phyloP scores from a whole-genome alignment of 2,113 vertebrate genomes.

The Turnix velox region DNA sequence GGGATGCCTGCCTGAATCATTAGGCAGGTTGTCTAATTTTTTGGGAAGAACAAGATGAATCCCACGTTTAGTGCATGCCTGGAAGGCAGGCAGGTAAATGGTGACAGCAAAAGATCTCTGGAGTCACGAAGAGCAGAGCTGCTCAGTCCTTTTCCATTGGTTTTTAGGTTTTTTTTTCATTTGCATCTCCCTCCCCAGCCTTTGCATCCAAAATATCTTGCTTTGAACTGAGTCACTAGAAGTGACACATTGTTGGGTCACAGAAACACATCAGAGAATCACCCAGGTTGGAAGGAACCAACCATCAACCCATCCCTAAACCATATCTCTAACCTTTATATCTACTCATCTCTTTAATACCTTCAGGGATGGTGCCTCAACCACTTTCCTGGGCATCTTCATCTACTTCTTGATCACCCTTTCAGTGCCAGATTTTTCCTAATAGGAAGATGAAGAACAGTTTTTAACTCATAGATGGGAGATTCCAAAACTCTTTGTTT shows the following conservation, averaged over 20 bases:
- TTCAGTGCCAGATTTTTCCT: no score
- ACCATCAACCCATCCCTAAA: no score
- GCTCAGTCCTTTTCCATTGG: background rate
- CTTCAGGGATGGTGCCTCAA: no score
- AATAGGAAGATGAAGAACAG: background rate
- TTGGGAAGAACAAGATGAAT: constrained; percentile 24
- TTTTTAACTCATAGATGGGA: background rate
- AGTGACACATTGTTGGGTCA: background rate
- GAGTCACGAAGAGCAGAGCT: background rate
- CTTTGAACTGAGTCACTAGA: background rate
- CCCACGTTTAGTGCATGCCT: background rate
- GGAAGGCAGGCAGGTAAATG: constrained; percentile 18
- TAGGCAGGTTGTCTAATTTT: constrained; percentile 22
- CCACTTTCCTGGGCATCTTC: no score
- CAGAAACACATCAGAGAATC: no score
- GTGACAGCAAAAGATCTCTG: background rate
- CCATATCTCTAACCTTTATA: no score
- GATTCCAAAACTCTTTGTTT: background rate
- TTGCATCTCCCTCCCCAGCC: background rate
- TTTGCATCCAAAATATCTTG: background rate
- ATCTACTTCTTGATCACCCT: no score
- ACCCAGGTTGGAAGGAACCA: no score
- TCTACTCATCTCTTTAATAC: no score
- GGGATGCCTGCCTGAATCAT: constrained; percentile 10
- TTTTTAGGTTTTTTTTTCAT: background rate